phyloP scores from a whole-genome alignment of 2,113 vertebrate species.

The Anseranas semipalmata region DNA sequence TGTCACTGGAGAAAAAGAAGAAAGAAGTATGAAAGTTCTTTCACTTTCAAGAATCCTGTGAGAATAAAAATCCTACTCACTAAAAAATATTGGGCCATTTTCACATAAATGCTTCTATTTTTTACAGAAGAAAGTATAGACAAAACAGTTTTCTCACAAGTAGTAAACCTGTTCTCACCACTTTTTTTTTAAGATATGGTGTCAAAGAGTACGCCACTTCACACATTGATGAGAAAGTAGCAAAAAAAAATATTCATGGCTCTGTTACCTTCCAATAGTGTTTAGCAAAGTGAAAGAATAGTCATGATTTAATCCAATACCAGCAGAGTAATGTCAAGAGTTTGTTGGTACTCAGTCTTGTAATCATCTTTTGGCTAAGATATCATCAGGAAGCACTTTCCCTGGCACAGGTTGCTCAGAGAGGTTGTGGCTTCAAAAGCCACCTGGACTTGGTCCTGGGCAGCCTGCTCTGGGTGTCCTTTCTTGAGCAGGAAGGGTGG shows the following conservation, averaged over 20 bases:
- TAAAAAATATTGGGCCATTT: constrained; percentile 38
- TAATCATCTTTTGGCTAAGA: background rate
- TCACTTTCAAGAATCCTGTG: constrained; percentile 38
- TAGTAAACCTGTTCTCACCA: background rate
- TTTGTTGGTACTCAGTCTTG: background rate
- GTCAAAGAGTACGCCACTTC: background rate
- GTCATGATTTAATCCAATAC: background rate
- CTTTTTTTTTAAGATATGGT: background rate
- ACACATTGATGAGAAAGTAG: background rate
- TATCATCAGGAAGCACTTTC: background rate
- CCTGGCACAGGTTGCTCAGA: background rate
- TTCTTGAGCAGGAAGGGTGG: background rate
- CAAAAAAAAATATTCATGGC: background rate
- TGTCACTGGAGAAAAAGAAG: background rate
- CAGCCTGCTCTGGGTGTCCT: background rate
- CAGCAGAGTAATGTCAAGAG: background rate
- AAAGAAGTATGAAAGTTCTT: constrained; percentile 53
- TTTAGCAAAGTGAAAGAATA: background rate
- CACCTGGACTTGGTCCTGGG: background rate
- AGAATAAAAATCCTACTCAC: constrained; percentile 23
- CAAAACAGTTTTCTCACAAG: background rate
- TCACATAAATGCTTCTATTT: constrained; percentile 7
- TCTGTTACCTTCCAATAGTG: background rate
- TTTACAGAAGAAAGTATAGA: background rate
- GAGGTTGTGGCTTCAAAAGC: background rate